These are phyloP conservation scores for Macrochelys suwanniensis DNA, from an alignment of 2,797 vertebrate species.

Conservation along the genomic window DNA sequence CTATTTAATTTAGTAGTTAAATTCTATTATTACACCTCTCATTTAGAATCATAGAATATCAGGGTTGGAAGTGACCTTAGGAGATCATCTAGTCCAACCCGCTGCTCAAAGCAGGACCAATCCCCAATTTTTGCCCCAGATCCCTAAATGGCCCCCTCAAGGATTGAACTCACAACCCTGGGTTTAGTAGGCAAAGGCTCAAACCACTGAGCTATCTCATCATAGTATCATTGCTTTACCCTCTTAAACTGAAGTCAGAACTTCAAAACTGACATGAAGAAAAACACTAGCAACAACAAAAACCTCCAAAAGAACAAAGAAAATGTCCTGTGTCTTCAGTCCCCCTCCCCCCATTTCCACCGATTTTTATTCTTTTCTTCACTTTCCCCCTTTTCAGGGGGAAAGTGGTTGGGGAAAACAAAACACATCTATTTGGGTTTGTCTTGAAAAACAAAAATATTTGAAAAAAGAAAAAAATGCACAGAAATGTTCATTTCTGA, in stretches of 20 bases:
- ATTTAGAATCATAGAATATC: no score
- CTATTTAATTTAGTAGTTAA: conserved; percentile 6
- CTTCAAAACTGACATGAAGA: background rate
- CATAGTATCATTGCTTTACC: background rate
- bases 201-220: no score
- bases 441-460: background rate
- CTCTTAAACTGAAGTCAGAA: background rate
- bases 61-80: no score
- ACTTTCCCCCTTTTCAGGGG: background rate
- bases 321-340: background rate
- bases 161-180: no score
- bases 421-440: background rate
- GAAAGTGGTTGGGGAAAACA: background rate
- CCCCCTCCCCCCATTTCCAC: fast-evolving
- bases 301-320: background rate
- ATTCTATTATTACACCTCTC: background rate
- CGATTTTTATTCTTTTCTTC: background rate
- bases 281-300: background rate
- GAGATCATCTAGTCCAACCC: no score
- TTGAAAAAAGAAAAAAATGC: background rate
- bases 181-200: no score
- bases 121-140: no score
- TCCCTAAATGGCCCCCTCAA: no score
- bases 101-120: no score
- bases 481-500: background rate